phyloP scores from a whole-genome alignment of 1,140 invertebrate species.

The Semibalanus balanoides region DNA sequence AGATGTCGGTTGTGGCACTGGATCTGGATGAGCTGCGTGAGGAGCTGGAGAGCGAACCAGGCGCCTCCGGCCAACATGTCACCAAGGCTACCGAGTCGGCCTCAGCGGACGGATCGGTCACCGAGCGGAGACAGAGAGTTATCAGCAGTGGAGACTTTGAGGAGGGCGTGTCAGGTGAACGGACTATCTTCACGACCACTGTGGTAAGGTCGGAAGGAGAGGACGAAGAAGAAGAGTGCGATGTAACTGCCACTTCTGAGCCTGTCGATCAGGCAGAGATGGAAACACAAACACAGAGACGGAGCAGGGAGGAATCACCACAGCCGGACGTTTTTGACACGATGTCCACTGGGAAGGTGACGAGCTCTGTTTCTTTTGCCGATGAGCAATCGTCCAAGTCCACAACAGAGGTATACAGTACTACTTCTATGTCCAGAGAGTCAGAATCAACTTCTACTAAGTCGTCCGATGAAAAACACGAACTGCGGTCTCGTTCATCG shows the following conservation, averaged over 20 bases:
- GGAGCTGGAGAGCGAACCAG: not conserved
- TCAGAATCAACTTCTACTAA: not conserved
- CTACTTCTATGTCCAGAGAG: too few relatives aligned
- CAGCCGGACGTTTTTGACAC: not conserved
- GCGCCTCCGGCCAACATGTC: too few relatives aligned
- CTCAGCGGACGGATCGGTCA: not conserved
- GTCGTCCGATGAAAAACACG: not conserved
- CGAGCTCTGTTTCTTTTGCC: too few relatives aligned
- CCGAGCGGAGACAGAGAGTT: not conserved
- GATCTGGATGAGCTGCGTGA: not conserved
- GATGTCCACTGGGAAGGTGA: too few relatives aligned
- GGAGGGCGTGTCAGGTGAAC: not conserved
- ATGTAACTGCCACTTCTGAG: not conserved
- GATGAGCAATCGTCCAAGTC: too few relatives aligned
- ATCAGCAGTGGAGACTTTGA: not conserved
- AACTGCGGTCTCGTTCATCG: not conserved
- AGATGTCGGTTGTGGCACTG: constrained; percentile 16
- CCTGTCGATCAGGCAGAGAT: not conserved
- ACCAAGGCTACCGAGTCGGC: not conserved
- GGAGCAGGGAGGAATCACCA: not conserved
- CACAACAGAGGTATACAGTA: too few relatives aligned
- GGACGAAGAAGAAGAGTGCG: not conserved
- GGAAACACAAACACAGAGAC: not conserved
- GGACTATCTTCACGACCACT: not conserved
- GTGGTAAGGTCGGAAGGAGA: not conserved